Conservation (phyloP, 2,888 invertebrate species). For the Aricia artaxerxes region DNA sequence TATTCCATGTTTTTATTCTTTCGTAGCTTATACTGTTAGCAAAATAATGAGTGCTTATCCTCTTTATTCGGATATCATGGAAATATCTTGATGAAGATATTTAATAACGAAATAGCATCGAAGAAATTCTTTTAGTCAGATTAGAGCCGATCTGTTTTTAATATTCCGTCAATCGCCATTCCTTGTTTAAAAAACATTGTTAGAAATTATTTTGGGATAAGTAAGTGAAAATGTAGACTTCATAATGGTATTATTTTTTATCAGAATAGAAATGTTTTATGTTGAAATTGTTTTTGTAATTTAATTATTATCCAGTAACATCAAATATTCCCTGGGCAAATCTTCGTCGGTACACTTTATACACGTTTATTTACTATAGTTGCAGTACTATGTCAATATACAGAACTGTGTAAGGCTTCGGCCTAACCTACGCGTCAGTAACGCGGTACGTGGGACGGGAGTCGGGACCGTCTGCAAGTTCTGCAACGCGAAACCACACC, state of each 20-base stretch:
- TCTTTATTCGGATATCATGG: neutral
- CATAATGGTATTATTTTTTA: neutral
- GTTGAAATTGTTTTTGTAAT: neutral
- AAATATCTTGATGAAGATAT: neutral
- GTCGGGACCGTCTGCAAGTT: no score
- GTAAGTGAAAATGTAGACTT: neutral
- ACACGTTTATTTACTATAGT: no score
- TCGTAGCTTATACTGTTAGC: no score
- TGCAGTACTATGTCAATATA: no score
- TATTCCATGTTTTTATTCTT: no score
- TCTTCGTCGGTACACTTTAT: no score
- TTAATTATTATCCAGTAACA: neutral
- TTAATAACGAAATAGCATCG: slow-evolving; percentile 4
- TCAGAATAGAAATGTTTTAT: neutral
- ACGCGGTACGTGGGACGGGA: no score
- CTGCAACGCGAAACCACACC: no score
- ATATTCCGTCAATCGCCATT: neutral
- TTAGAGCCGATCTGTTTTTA: neutral
- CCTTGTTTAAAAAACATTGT: neutral
- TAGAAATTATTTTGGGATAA: neutral
- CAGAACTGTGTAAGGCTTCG: no score
- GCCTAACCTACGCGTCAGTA: no score
- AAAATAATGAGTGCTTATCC: no score
- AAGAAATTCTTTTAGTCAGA: neutral
- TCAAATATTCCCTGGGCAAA: no score